A percentile compares a stretch with the other conserved stretches of the same genome.
Evolutionary conservation across 2,888 invertebrate species (phyloP).

Genomic region (Ischnura elegans): DNA sequence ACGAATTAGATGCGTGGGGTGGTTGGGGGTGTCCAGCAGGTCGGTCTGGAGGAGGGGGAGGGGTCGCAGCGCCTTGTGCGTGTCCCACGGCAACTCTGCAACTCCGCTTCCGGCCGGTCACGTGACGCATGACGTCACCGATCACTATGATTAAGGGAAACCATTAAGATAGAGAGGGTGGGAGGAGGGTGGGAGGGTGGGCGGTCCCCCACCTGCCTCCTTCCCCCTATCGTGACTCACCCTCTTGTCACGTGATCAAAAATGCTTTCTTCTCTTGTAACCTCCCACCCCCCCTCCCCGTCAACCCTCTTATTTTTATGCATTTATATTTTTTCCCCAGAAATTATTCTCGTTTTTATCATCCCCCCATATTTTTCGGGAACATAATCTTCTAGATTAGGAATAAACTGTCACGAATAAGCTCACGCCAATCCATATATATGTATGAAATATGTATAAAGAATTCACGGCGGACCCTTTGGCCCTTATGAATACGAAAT

Average conservation of each 20-base stretch:
- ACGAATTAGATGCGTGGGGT: no score
- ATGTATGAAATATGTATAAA: background rate
- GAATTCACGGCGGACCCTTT: constrained; percentile 1
- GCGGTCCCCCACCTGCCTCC: background rate
- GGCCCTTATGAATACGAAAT: background rate
- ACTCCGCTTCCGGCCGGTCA: background rate
- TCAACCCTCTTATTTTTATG: no score
- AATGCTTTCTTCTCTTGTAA: background rate
- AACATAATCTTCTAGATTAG: constrained; percentile 4
- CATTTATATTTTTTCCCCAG: no score
- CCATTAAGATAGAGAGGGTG: background rate
- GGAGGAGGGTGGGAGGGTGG: background rate
- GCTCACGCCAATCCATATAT: background rate
- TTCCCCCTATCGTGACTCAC: background rate
- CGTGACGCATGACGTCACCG: constrained; percentile 17
- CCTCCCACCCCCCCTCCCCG: background rate
- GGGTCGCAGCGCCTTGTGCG: background rate
- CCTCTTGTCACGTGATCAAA: constrained; percentile 4
- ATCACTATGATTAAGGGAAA: constrained; percentile 10
- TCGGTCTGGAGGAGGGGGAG: no score
- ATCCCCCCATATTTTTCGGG: background rate
- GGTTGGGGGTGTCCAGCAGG: no score
- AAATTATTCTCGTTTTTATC: constrained; percentile 3
- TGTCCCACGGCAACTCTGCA: constrained; percentile 1
- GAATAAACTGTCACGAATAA: constrained; percentile 9